A percentile compares a stretch with the other conserved stretches of the same genome.
Evolutionary conservation across 92 coral and sea anemone species (phyloP).

Genomic region (Heteractis magnifica): DNA sequence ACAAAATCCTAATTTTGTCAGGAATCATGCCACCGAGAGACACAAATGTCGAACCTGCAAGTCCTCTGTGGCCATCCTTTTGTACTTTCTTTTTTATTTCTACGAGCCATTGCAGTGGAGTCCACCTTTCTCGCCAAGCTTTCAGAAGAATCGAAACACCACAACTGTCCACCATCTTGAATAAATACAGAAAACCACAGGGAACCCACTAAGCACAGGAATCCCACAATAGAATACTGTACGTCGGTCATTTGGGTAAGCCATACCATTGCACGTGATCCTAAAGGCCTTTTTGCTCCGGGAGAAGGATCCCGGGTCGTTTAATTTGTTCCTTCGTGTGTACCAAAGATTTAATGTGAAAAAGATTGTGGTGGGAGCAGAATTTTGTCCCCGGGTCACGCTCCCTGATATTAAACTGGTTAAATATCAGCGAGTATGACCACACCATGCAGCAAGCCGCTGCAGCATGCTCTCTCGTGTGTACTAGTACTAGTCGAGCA

Average conservation of each 20-base stretch:
- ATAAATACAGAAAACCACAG: not conserved
- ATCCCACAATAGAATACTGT: not conserved
- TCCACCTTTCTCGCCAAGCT: conserved; percentile 99
- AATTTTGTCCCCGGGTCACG: no score
- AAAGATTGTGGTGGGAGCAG: no score
- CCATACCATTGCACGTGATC: not conserved
- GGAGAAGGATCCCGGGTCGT: no score
- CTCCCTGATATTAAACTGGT: no score
- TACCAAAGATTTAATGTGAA: no score
- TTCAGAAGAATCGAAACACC: conserved; percentile 58
- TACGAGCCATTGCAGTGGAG: conserved; percentile 90
- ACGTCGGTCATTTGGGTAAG: no score
- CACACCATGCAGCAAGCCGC: no score
- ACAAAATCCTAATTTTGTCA: not conserved
- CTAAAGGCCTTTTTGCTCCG: no score
- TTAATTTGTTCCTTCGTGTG: no score
- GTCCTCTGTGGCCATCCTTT: conserved; percentile 53
- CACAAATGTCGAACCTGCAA: conserved; percentile 68
- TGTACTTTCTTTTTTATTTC: conserved; percentile 73
- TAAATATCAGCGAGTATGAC: no score
- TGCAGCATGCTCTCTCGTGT: no score
- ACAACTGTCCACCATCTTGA: conserved; percentile 86
- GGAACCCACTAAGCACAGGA: not conserved
- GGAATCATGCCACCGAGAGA: not conserved
- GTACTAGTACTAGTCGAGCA: no score